Evolutionary conservation across 2,113 vertebrate species (phyloP).

Genomic region (Apteryx mantelli): DNA sequence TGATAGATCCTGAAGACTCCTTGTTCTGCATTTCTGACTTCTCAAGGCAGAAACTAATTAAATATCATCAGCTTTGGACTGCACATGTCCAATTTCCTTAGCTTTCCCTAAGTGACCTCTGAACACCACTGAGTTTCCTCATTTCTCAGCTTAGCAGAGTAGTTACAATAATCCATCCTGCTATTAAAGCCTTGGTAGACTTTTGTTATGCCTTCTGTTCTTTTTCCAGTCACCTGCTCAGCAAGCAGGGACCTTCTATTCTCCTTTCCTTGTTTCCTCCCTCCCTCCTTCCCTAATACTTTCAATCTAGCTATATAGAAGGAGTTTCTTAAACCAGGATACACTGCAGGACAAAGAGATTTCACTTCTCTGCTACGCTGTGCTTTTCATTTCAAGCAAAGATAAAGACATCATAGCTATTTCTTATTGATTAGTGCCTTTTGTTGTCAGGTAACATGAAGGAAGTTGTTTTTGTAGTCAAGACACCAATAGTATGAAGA

Average conservation of each 20-base stretch:
- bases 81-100: not conserved
- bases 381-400: not conserved
- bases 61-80: not conserved
- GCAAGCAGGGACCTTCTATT: not conserved
- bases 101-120: not conserved
- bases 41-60: not conserved
- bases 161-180: not conserved
- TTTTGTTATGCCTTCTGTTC: not conserved
- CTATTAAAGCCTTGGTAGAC: not conserved
- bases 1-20: not conserved
- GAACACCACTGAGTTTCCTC: not conserved
- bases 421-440: not conserved
- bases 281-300: not conserved
- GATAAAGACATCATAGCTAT: not conserved
- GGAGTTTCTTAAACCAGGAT: not conserved
- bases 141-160: not conserved
- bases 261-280: not conserved
- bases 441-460: not conserved
- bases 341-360: not conserved
- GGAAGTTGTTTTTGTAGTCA: not conserved
- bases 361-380: not conserved
- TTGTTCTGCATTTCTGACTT: not conserved
- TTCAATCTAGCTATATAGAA: not conserved
- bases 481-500: not conserved
- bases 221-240: not conserved